Percentiles rank a stretch among this genome's conserved stretches.
Evolutionary conservation across 2,797 vertebrate genomes (phyloP).

Genomic region (Telmatherina bonti): DNA sequence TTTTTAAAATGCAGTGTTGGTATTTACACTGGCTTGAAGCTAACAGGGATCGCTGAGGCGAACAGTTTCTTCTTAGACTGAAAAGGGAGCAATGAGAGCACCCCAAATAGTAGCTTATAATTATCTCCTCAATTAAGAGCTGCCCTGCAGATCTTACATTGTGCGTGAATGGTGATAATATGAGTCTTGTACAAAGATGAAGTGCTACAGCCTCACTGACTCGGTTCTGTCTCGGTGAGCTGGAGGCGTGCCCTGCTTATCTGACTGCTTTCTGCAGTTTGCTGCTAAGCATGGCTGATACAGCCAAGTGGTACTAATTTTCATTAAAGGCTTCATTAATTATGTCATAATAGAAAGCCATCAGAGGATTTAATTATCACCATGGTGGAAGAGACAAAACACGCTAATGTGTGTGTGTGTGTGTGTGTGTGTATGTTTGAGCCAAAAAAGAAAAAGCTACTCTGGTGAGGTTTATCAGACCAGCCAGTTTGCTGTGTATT

Average conservation of each 20-base stretch:
- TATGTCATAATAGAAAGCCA: conserved; percentile 79
- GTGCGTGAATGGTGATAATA: conserved; percentile 37
- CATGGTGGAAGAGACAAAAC: conserved; percentile 48
- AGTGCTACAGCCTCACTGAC: conserved; percentile 23
- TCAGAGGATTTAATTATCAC: conserved; percentile 76
- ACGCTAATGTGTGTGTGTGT: conserved; percentile 14
- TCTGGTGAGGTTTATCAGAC: conserved; percentile 15
- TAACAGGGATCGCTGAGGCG: conserved; percentile 31
- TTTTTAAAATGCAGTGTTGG: conserved; percentile 20
- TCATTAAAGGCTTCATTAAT: conserved; percentile 85
- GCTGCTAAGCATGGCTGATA: conserved; percentile 65
- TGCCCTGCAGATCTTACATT: conserved; percentile 40
- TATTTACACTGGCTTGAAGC: conserved; percentile 41
- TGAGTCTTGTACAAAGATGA: conserved; percentile 38
- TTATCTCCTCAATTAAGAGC: conserved; percentile 42
- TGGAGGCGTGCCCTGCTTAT: conserved; percentile 64
- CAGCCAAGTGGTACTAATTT: conserved; percentile 81
- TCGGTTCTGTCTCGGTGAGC: conserved; percentile 50
- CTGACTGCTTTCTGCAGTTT: conserved; percentile 59
- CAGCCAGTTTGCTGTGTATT: conserved; percentile 11
- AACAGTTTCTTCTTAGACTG: conserved; percentile 32
- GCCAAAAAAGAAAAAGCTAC: neutral
- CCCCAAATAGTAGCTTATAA: conserved; percentile 58
- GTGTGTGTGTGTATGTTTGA: neutral
- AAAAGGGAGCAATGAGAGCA: conserved; percentile 59